Evolutionary conservation across 2,113 vertebrate genomes (phyloP).

Genomic region (Nibea coibor): DNA sequence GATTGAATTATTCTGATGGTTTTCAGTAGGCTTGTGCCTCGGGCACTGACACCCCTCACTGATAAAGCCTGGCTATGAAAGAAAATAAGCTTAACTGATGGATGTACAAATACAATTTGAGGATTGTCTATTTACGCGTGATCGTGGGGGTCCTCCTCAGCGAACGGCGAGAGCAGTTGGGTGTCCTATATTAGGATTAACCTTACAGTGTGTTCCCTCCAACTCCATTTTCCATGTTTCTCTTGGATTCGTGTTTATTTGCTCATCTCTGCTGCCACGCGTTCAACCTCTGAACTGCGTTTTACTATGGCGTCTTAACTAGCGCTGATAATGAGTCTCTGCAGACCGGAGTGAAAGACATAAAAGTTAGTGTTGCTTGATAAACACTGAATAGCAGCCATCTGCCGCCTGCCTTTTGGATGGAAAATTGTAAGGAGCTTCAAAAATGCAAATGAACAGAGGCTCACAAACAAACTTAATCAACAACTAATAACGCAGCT

Average conservation of each 20-base stretch:
- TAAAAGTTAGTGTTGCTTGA: conserved; percentile 78
- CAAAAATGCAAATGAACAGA: conserved; percentile 75
- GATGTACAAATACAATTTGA: conserved; percentile 48
- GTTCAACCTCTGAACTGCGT: conserved; percentile 60
- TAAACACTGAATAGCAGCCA: conserved; percentile 77
- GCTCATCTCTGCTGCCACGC: conserved; percentile 54
- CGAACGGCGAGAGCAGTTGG: not conserved
- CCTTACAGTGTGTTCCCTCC: conserved; percentile 4
- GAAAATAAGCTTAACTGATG: conserved; percentile 68
- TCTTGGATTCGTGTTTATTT: not conserved
- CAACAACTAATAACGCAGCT: conserved; percentile 79
- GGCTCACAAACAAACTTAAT: conserved; percentile 80
- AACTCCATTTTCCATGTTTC: not conserved
- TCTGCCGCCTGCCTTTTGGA: conserved; percentile 64
- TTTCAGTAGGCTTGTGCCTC: conserved; percentile 61
- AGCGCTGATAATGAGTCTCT: conserved; percentile 67
- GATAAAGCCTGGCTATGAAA: conserved; percentile 67
- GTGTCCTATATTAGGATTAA: conserved; percentile 19
- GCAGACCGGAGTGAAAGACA: conserved; percentile 59
- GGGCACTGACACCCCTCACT: conserved; percentile 55
- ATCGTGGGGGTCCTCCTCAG: conserved; percentile 18
- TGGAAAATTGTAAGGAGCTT: conserved; percentile 62
- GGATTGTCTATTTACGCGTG: conserved; percentile 24
- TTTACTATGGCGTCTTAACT: conserved; percentile 45
- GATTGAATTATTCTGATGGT: conserved; percentile 79